Evolutionary conservation across 2,888 invertebrate species (phyloP).

Genomic region (Heliconius charithonia): DNA sequence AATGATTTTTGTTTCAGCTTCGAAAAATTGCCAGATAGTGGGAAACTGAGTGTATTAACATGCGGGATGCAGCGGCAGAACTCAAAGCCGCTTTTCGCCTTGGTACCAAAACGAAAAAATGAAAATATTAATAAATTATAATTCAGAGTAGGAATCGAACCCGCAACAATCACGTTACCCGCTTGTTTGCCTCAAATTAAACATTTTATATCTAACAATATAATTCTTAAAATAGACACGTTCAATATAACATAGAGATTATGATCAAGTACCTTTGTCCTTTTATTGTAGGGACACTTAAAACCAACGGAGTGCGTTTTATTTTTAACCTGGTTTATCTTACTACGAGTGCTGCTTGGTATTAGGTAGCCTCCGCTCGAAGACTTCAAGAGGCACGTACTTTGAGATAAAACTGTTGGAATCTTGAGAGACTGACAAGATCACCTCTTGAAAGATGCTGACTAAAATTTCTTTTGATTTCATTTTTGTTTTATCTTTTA

Average conservation of each 20-base stretch:
- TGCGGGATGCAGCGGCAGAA: too few relatives aligned
- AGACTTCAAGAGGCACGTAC: constrained; percentile 44
- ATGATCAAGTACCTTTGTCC: constrained; percentile 49
- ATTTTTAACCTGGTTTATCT: constrained; percentile 61
- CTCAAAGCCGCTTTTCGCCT: too few relatives aligned
- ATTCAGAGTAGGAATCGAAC: too few relatives aligned
- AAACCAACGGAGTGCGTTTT: constrained; percentile 54
- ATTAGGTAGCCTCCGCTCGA: constrained; percentile 51
- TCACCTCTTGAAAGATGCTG: constrained; percentile 25
- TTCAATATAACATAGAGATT: constrained; percentile 17
- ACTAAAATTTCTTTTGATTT: constrained; percentile 9
- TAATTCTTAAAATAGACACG: constrained; percentile 14
- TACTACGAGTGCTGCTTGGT: constrained; percentile 56
- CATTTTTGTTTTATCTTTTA: not conserved
- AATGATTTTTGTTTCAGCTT: too few relatives aligned
- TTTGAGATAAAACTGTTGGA: constrained; percentile 37
- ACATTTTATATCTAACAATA: not conserved
- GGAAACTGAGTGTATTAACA: too few relatives aligned
- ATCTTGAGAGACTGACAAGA: constrained; percentile 27
- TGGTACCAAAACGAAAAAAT: too few relatives aligned
- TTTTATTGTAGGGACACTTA: constrained; percentile 51
- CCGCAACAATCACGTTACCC: too few relatives aligned
- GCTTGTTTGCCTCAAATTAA: not conserved
- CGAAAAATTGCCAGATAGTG: too few relatives aligned
- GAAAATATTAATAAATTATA: too few relatives aligned